Base-by-base conservation (phyloP, 2,113 vertebrate species). In the Myodes glareolus region DNA sequence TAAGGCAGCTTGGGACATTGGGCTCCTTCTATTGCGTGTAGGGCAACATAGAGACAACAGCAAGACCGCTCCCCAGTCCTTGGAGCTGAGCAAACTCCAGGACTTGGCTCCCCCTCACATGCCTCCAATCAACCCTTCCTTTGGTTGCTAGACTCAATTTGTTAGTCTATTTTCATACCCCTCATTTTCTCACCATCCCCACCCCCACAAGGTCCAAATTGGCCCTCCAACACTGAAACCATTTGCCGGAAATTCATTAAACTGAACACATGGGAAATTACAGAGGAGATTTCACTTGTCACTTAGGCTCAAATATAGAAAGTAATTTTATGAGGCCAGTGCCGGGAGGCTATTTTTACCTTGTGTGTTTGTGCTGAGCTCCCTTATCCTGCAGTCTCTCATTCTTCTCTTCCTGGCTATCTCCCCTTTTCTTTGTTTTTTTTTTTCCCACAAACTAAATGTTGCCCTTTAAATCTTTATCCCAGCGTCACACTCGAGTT, bases 161-260 rank as follows among this genome's bases (percentile, higher is more conserved):
- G 92, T 94, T 94, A 95, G 92, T 95, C 96, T 97, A 97, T 97
- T 97, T 97, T 94, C 78, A 97, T 92, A 85, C 82, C 96, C 91
- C 63, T 97, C 92, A 97, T 93, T 97, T 97, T 94, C 95, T 96
- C 95, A 90, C 92, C 91, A 95, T 7, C 82, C 90, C 50, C 67
- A 94, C 86, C 94, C 89, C 97, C 36, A 96, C 82, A 80, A 50
- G 45, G 96, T 94, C 96, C 97, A 98, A 97, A 96, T 97, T 96
- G 97, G 93, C 92, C 94, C 80, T 96, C 91, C 36, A 94, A 17
- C 90, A 91, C 94, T 92, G 95, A 91, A 97, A 88, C 94, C 97
- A 97, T 97, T 98, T 97, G 97, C 96, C 93, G 93, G 97, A 98
- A 98, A 97, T 97, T 98, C 97, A 98, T 98, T 98, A 97, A 98